A percentile compares a stretch with the other conserved stretches of the same genome.
Evolutionary conservation across 2,113 vertebrate genomes (phyloP).

Genomic region (Mesitornis unicolor): DNA sequence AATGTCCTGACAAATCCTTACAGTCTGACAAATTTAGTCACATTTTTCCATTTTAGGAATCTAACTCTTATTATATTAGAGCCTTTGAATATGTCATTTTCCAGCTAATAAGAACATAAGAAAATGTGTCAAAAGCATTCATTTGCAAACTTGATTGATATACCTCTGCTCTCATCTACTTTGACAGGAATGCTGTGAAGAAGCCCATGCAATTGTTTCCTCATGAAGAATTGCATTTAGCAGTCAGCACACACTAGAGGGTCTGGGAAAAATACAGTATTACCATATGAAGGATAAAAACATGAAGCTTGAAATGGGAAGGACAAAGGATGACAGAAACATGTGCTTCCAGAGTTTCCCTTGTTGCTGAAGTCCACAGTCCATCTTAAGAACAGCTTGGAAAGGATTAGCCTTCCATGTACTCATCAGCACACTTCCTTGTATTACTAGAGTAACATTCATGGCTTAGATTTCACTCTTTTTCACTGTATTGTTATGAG

Average conservation of each 20-base stretch:
- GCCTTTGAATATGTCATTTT: not conserved
- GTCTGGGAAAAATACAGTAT: not conserved
- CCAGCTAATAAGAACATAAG: not conserved
- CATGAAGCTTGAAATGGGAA: not conserved
- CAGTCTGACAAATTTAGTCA: not conserved
- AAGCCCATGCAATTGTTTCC: not conserved
- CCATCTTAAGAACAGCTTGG: not conserved
- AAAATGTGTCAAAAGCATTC: not conserved
- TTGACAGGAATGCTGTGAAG: not conserved
- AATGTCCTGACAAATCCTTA: not conserved
- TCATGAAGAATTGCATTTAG: not conserved
- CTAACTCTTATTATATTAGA: not conserved
- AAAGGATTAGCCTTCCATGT: not conserved
- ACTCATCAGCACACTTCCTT: not conserved
- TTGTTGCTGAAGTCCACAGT: not conserved
- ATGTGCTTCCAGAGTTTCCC: not conserved
- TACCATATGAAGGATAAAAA: not conserved
- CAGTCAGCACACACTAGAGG: not conserved
- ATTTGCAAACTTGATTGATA: not conserved
- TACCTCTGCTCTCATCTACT: not conserved
- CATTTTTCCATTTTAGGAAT: not conserved
- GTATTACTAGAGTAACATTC: not conserved
- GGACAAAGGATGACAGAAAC: not conserved
- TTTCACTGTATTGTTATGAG: not conserved
- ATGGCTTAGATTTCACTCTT: not conserved